Base-by-base conservation (phyloP, 1,140 invertebrate genomes). In the Zophobas morio region DNA sequence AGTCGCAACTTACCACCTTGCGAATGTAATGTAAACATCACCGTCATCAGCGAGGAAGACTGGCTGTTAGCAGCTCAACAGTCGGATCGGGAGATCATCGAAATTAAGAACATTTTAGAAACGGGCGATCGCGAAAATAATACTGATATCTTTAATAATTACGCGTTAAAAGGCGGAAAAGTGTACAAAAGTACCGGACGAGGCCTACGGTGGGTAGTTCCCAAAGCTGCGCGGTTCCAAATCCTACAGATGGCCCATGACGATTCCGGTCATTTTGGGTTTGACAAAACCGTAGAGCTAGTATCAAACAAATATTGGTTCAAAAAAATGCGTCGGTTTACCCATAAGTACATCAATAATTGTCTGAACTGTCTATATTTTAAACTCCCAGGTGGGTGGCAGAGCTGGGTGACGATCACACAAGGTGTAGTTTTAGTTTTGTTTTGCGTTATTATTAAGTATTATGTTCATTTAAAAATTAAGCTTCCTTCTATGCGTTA, bases 281-380 rank as follows among this genome's bases (percentile, higher is more conserved):
- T 81, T 3, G 80, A 81, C 20, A 86, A 82, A 70, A 85, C 83
- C 0, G 57, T 82, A 5, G 73, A 80, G 5, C 77, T 83, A 40
- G 54, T 86, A 0, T 54, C 78, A n/a, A 73, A 72, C 33, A 46
- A 80, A 33, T 85, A 84, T 76, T 84, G 83, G 81, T 85, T 85
- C 74, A 79, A 80, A 0, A 70, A 78, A 6, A 84, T 86, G 83
- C 51, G 82, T n/a, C 70, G 72, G 0, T 85, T 82, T 49, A 72
- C 82, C 0, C 77, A 49, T 51, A 81, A 81, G 53, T 84, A 85
- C 63, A 75, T 84, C 2, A 34, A 74, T 1, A 63, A 82, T 1
- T 85, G 84, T 60, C 8, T 85, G 8, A 78, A 83, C 20, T 86
- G 84, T 75, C 60, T 82, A 0, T 83, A 84, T 56, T 70, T 78